Base-by-base conservation (phyloP, 2,888 invertebrate species). In the Blomia tropicalis region DNA sequence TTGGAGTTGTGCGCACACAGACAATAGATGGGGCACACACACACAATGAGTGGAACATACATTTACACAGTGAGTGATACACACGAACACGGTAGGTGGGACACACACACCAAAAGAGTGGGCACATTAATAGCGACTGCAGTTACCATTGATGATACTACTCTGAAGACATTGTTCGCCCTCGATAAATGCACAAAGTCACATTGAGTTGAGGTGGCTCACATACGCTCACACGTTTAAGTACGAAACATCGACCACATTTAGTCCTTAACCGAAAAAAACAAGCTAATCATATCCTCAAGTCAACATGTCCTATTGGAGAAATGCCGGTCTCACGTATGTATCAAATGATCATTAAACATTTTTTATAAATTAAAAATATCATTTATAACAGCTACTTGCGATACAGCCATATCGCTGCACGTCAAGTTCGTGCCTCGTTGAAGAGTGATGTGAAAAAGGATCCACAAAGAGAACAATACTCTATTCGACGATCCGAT, bases 361-460 rank as follows among this genome's bases (percentile, higher is more conserved):
- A 47, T 47, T 47, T 22, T 47, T 7, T 47, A 25, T 47, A 47
- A 47, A 14, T 41, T 41, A 41, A 41, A 41, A 41, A 41, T 41
- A n/a, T 41, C 14, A 41, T 41, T 14, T 17, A 17, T 44, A 7
- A 59, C 23, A 62, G 62, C 19, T 62, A 62, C 51, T 25, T 62
- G n/a, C 58, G 58, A n/a, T 62, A 29, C 58, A 62, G 62, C 43
- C 25, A 58, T 19, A 62, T 62, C n/a, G 62, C 62, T 17, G 62
- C 62, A 25, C 41, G 58, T 43, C 62, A 62, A 43, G 43, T 62
- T 4, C 25, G 62, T 29, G 58, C 7, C n/a, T 36, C 44, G 2
- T 30, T 62, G 27, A 62, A 62, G 31, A 43, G 5, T 5, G 58
- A 62, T 3, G n/a, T 58, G 2, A 58, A 41, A 14, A 4, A 31